A percentile compares a stretch with the other conserved stretches of the same genome.
Conservation (phyloP, 2,797 vertebrate species). For the Takifugu ocellatus region DNA sequence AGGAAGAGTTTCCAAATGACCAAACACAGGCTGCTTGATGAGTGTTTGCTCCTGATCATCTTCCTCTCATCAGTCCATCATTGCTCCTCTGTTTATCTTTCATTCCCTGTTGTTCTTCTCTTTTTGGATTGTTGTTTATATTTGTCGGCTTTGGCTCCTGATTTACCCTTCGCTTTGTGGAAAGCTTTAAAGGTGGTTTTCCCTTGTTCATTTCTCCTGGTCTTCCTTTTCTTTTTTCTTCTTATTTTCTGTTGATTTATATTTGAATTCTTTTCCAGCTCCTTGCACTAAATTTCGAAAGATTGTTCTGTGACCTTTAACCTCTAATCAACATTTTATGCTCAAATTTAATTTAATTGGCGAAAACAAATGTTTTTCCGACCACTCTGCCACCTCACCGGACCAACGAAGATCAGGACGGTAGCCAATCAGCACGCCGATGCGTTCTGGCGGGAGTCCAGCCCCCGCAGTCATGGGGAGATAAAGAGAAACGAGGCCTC, state of each 20-base stretch:
- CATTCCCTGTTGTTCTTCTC: constrained; percentile 24
- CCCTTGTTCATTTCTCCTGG: constrained; percentile 7
- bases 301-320: too few species aligned
- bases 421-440: constrained; percentile 48
- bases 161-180: constrained; percentile 19
- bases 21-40: constrained; percentile 62
- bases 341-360: constrained; percentile 7
- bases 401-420: constrained; percentile 67
- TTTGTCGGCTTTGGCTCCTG: constrained; percentile 40
- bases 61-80: constrained; percentile 50
- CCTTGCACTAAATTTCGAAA: too few species aligned
- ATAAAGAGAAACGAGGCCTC: constrained; percentile 47
- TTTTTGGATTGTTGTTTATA: constrained; percentile 36
- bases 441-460: constrained; percentile 55
- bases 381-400: constrained; percentile 46
- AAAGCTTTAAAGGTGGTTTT: constrained; percentile 4
- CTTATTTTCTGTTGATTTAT: not conserved
- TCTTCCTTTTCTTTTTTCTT: not conserved
- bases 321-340: too few species aligned
- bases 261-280: not conserved
- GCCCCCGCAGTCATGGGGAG: constrained; percentile 42
- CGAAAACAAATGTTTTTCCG: constrained; percentile 37
- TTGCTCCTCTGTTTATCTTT: constrained; percentile 53
- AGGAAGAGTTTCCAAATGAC: constrained; percentile 61
- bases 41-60: constrained; percentile 55